These are phyloP conservation scores for Malacosoma neustria DNA, from an alignment of 2,888 invertebrate genomes.

Conservation along the genomic window DNA sequence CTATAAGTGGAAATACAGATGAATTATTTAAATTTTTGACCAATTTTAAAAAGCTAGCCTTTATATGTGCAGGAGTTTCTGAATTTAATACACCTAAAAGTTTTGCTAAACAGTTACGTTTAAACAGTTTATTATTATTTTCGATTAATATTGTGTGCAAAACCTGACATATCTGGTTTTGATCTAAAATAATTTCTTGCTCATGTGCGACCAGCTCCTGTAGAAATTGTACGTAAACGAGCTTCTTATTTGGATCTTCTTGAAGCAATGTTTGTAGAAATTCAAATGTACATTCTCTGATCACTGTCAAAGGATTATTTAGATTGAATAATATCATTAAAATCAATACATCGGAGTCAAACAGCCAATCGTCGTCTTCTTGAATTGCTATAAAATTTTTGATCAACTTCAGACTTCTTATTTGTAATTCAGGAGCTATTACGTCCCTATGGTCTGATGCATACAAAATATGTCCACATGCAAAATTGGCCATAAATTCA, in stretches of 20 bases:
- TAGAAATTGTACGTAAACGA: constrained; percentile 56
- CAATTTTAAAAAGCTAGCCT: constrained; percentile 60
- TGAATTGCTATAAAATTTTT: constrained; percentile 38
- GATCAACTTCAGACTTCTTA: constrained; percentile 64
- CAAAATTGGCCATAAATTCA: constrained; percentile 74
- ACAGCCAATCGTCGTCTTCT: constrained; percentile 40
- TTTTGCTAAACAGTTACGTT: constrained; percentile 46
- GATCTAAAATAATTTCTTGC: constrained; percentile 78
- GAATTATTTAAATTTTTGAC: constrained; percentile 58
- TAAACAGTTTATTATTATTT: constrained; percentile 53
- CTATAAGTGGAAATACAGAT: constrained; percentile 49
- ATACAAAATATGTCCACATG: constrained; percentile 60
- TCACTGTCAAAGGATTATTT: constrained; percentile 62
- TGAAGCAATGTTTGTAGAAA: constrained; percentile 55
- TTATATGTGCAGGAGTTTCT: constrained; percentile 56
- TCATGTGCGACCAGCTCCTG: constrained; percentile 59
- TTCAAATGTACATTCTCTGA: constrained; percentile 73
- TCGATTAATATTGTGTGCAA: constrained; percentile 77
- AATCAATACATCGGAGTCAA: constrained; percentile 59
- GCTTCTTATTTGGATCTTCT: constrained; percentile 36
- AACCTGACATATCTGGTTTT: constrained; percentile 78
- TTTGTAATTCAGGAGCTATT: constrained; percentile 61
- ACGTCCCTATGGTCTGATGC: constrained; percentile 53
- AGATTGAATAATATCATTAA: constrained; percentile 73
- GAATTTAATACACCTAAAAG: constrained; percentile 45